Evolutionary conservation across 2,888 invertebrate genomes (phyloP), one percentile per base, ranked within the genome.

Genomic region (Euzetes globulus): DNA sequence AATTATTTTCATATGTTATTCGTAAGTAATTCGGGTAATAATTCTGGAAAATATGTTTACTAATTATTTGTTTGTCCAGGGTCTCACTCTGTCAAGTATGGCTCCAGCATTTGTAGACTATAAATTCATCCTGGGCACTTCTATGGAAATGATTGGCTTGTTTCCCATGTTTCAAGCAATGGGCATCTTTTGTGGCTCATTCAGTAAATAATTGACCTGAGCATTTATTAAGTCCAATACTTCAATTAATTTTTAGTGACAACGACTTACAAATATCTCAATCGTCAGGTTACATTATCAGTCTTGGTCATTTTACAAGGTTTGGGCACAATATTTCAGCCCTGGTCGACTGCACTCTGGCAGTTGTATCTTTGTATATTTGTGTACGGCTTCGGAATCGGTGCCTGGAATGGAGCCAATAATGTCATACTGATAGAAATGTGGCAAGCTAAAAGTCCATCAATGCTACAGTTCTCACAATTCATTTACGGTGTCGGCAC

Each of bases 401-500:
- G 74, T 13, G 71, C 71, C 22, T 74, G 71, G 71, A 52, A 74
- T 47, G 27, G 22, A 4, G 13, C 74, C 19, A 71, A 45, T 45
- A 72, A 52, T 55, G 52, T 75, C 25, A 75, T 75, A 72, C 60
- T 76, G 13, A 70, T 76, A 15, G 74, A 72, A 13, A 58, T 76
- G 55, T 76, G 74, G 75, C 71, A 73, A 45, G 27, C 55, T 15
- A 52, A 33, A n/a, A 60, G 68, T 17, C 50, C 76, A 29, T 45
- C 74, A 19, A 15, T 75, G 13, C 37, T 76, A 2, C 76, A 76
- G 50, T 33, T 60, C n/a, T 58, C 52, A 27, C 76, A 76, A 22
- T 76, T 71, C 33, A 47, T 75, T 6, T 76, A 63, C 37, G 76
- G 76, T 7, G 15, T 63, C 37, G 76, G 76, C 5, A 25, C 71